Base-by-base conservation (phyloP, 2,888 invertebrate species). In the Crematogaster levior region DNA sequence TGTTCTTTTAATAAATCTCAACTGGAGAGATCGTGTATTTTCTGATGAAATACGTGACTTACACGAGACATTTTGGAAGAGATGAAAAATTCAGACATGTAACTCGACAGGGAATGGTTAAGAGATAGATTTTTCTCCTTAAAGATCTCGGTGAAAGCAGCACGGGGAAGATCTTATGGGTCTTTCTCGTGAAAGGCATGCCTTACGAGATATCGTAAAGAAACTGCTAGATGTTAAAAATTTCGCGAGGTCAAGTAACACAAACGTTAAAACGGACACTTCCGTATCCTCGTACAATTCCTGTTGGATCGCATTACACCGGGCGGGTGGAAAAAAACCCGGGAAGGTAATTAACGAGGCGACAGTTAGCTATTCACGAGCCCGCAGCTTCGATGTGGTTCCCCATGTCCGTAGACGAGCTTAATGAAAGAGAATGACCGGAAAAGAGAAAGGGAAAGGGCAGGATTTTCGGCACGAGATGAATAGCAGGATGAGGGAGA, bases 271-370 rank as follows among this genome's bases (percentile, higher is more conserved):
- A 46, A 68, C 37, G 61, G 34, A 82, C 51, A 72, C 3, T 27
- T 58, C 70, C n/a, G 63, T 48, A 37, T 60, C 24, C 43, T 40
- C 46, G 43, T 81, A 53, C 24, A 73, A 84, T n/a, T 63, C 51
- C 27, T 72, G 65, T 53, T 70, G 73, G 74, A 77, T 84, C 74
- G 70, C 68, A 82, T 87, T 85, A 84, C 81, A 77, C 27, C 5
- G 46, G 6, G 46, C 7, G 24, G 56, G 7, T 43, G n/a, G 40
- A 53, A 46, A 46, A 56, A 74, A 37, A 60, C 10, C 18, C n/a
- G 80, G 40, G 30, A 46, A 66, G 30, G 53, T 85, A 84, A 86
- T 87, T 89, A 89, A 87, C 82, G 61, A 72, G 63, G n/a, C 61
- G 40, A 53, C 82, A 77, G 85, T 88, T 86, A 73, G 77, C 60